A percentile compares a stretch with the other conserved stretches of the same genome.
Conservation (phyloP, 2,888 invertebrate genomes). For the Orchestes rusci region DNA sequence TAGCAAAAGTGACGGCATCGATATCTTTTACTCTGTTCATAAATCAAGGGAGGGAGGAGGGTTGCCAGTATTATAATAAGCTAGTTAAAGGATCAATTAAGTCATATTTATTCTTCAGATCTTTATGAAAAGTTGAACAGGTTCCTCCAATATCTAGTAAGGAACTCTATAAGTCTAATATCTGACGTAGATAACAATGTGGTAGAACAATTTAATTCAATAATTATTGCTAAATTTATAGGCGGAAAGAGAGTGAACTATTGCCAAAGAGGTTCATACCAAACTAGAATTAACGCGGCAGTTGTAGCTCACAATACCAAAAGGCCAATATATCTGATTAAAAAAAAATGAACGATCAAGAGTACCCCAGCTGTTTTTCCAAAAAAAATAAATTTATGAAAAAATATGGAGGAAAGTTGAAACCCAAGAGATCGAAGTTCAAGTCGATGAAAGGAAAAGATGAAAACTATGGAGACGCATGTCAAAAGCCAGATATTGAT, state of each 20-base stretch:
- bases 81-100: no score
- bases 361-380: background rate
- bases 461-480: constrained; percentile 12
- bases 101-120: no score
- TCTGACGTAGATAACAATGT: constrained; percentile 16
- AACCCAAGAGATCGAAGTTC: background rate
- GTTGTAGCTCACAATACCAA: constrained; percentile 21
- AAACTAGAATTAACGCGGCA: constrained; percentile 14
- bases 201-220: constrained; percentile 22
- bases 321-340: constrained; percentile 3
- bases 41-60: no score
- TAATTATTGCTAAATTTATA: constrained; percentile 20
- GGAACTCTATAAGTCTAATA: constrained; percentile 9
- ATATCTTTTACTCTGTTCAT: no score
- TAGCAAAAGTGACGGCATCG: no score
- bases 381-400: background rate
- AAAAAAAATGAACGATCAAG: background rate
- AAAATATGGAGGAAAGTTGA: background rate
- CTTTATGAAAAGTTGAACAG: no score
- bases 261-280: constrained; percentile 12
- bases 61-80: no score
- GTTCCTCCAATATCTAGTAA: no score
- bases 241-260: constrained; percentile 23
- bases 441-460: background rate
- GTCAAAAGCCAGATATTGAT: constrained; percentile 11